phyloP scores from a whole-genome alignment of 2,797 vertebrate species.

The Meriones psammophilus region DNA sequence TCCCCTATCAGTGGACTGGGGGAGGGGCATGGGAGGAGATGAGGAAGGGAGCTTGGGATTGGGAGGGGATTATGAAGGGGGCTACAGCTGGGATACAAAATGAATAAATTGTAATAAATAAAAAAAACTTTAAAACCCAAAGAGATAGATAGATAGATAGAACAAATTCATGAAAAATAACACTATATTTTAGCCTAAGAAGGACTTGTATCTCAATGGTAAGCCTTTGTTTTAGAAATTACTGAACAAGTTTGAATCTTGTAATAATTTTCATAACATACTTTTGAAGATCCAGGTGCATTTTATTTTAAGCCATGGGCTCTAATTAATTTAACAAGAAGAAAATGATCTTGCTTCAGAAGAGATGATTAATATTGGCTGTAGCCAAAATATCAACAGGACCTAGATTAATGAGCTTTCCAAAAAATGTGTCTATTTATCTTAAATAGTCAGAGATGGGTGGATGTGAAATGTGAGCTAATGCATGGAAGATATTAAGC shows the following conservation, averaged over 20 bases:
- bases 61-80: too few species aligned
- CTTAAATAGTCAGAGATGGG: slow-evolving; percentile 64
- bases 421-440: slow-evolving; percentile 68
- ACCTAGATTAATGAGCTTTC: slow-evolving; percentile 67
- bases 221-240: slow-evolving; percentile 64
- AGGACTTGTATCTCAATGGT: not conserved
- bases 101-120: not conserved
- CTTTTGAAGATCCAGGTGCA: slow-evolving; percentile 68
- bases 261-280: slow-evolving; percentile 60
- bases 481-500: slow-evolving; percentile 30
- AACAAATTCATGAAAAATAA: not conserved
- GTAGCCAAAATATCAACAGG: slow-evolving; percentile 34
- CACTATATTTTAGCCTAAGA: slow-evolving; percentile 41
- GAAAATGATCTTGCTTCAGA: slow-evolving; percentile 61
- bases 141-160: not conserved
- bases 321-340: slow-evolving; percentile 60
- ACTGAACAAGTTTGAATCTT: slow-evolving; percentile 43
- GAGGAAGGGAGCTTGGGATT: too few species aligned
- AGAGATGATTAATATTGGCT: slow-evolving; percentile 76
- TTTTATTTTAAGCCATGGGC: slow-evolving; percentile 62
- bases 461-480: not conserved
- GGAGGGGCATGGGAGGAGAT: too few species aligned
- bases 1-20: too few species aligned
- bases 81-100: too few species aligned
- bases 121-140: not conserved